Evolutionary conservation across 2,888 invertebrate species (phyloP).

Genomic region (Dusona sp.): DNA sequence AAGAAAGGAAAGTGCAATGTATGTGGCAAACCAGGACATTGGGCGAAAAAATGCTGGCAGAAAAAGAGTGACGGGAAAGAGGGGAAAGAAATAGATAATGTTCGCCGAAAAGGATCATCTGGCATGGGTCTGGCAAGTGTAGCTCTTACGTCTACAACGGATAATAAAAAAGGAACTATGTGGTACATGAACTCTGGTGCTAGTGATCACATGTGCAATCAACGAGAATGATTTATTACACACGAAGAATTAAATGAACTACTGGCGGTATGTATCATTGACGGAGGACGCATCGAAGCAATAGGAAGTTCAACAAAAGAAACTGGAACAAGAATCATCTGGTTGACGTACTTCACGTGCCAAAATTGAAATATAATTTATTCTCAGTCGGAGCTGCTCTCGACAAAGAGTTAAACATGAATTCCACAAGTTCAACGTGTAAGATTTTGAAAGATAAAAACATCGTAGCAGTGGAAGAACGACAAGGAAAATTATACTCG

Average conservation of each 20-base stretch:
- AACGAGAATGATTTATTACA: constrained; percentile 50
- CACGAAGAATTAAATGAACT: background rate
- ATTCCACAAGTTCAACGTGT: too few relatives aligned
- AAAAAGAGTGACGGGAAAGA: background rate
- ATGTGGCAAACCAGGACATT: background rate
- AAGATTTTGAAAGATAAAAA: too few relatives aligned
- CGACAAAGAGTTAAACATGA: constrained; percentile 33
- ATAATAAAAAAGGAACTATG: constrained; percentile 26
- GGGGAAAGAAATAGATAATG: background rate
- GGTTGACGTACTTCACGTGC: constrained; percentile 46
- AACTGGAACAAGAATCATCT: background rate
- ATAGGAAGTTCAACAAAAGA: background rate
- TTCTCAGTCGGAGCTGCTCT: constrained; percentile 44
- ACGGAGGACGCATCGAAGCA: background rate
- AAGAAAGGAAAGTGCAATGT: constrained; percentile 55
- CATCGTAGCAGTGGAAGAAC: too few relatives aligned
- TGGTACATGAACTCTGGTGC: constrained; percentile 59
- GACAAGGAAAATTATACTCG: too few relatives aligned
- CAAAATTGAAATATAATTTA: constrained; percentile 33
- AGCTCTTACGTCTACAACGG: constrained; percentile 22
- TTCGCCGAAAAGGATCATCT: background rate
- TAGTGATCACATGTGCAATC: constrained; percentile 63
- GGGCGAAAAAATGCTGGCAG: constrained; percentile 29
- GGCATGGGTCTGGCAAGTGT: constrained; percentile 7
- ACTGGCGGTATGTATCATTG: constrained; percentile 47